Base-by-base conservation (phyloP, 2,888 invertebrate species). In the Agonopterix subpropinquella region DNA sequence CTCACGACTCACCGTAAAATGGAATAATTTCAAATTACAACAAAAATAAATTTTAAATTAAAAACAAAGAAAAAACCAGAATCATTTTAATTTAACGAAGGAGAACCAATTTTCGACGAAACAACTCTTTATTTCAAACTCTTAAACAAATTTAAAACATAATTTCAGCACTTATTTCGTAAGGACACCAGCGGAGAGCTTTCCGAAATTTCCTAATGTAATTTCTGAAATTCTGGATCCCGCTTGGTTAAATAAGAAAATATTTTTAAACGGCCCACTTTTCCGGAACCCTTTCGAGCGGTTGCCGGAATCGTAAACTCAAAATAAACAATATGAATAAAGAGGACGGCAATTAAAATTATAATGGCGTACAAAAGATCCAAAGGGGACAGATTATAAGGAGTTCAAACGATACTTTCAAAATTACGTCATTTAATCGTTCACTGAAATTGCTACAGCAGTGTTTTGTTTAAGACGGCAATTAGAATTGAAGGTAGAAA, bases 201-300 rank as follows among this genome's bases (percentile, higher is more conserved):
- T 51, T 55, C 47, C 53, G 54, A 57, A 65, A 65, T 61, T 65
- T 52, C 52, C 59, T 67, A 70, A 69, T 68, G 56, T 67, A 71
- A 73, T 72, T 68, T 52, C 55, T 10, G 39, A n/a, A 11, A 10
- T 10, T 10, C 39, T 39, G 28, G 28, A 28, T 28, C 44, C 53
- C 55, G 60, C 57, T 64, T 52, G 47, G 52, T 49, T 53, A 55
- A 52, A 55, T 53, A 62, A 56, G 60, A 63, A 65, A 71, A 70
- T 70, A 67, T 71, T 69, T 69, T 65, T 45, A 61, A 62, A 62
- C 56, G 61, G 50, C 52, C 51, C 49, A 11, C 43, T 44, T 45
- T 61, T 60, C 35, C 48, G 44, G 45, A 47, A 48, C 45, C 47
- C 51, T 59, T 53, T 48, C 15, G 52, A 53, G 47, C 50, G 52